phyloP scores from a whole-genome alignment of 1,140 invertebrate species.

The Panulirus ornatus region DNA sequence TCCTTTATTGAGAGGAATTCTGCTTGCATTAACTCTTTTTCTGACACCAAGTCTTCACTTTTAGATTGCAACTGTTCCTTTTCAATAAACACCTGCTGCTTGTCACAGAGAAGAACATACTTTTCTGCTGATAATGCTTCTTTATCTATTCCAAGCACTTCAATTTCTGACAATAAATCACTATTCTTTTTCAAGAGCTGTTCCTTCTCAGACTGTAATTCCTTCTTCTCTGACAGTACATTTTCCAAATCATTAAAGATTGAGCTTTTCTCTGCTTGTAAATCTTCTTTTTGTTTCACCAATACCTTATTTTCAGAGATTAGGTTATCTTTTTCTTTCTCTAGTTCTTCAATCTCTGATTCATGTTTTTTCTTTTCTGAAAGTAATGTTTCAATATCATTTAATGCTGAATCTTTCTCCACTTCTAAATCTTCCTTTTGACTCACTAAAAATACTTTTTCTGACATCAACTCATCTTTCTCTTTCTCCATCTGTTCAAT shows the following conservation, averaged over 20 bases:
- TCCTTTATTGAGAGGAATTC: no score
- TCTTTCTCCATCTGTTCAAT: conserved; percentile 21
- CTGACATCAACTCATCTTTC: background rate
- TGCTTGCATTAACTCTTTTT: background rate
- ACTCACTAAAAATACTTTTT: background rate
- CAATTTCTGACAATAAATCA: conserved; percentile 8
- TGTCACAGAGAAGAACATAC: background rate
- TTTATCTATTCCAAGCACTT: background rate
- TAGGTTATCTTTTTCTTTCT: background rate
- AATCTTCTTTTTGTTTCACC: background rate
- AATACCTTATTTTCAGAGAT: background rate
- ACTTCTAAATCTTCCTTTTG: background rate
- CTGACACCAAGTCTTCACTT: background rate
- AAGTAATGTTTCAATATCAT: background rate
- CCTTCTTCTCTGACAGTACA: background rate
- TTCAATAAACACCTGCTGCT: background rate
- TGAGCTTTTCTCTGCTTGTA: background rate
- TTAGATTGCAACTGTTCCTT: background rate
- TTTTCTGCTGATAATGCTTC: background rate
- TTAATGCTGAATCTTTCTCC: background rate
- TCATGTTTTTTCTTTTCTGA: background rate
- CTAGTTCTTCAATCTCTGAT: background rate
- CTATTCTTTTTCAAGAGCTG: background rate
- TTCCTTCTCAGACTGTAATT: background rate
- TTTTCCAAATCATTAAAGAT: background rate